Percentiles rank a stretch among this genome's conserved stretches.
These are phyloP conservation scores for Leptobrachium ailaonicum DNA, from an alignment of 2,113 vertebrate species.

Conservation along the genomic window DNA sequence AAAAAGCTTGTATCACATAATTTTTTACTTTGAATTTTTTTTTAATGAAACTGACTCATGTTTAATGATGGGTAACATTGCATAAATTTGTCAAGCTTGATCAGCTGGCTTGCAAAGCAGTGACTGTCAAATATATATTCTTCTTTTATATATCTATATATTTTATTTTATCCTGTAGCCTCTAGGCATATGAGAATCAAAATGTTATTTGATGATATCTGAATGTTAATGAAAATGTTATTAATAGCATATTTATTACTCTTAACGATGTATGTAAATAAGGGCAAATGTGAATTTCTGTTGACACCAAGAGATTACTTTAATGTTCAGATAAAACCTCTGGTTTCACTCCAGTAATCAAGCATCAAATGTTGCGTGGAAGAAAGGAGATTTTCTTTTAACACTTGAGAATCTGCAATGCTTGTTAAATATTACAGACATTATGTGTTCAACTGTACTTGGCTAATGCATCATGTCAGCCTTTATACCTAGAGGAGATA, in stretches of 20 bases:
- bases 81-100: slow-evolving; percentile 64
- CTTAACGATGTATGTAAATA: slow-evolving; percentile 66
- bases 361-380: slow-evolving; percentile 37
- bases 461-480: no score
- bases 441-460: no score
- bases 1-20: slow-evolving; percentile 38
- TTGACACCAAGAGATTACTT: slow-evolving; percentile 56
- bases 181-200: slow-evolving; percentile 64
- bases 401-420: no score
- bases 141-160: background rate
- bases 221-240: slow-evolving; percentile 67
- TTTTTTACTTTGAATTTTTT: slow-evolving; percentile 59
- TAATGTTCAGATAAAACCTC: slow-evolving; percentile 55
- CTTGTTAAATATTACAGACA: no score
- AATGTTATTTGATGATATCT: slow-evolving; percentile 67
- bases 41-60: slow-evolving; percentile 56
- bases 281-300: slow-evolving; percentile 54
- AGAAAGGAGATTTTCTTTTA: background rate
- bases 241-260: slow-evolving; percentile 68
- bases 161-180: slow-evolving; percentile 54
- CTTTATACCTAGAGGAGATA: no score
- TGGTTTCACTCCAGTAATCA: slow-evolving; percentile 57
- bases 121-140: slow-evolving; percentile 59
- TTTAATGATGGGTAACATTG: slow-evolving; percentile 62
- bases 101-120: slow-evolving; percentile 57